phyloP scores from a whole-genome alignment of 1,140 invertebrate genomes.

The Drosophila nigromelanica region DNA sequence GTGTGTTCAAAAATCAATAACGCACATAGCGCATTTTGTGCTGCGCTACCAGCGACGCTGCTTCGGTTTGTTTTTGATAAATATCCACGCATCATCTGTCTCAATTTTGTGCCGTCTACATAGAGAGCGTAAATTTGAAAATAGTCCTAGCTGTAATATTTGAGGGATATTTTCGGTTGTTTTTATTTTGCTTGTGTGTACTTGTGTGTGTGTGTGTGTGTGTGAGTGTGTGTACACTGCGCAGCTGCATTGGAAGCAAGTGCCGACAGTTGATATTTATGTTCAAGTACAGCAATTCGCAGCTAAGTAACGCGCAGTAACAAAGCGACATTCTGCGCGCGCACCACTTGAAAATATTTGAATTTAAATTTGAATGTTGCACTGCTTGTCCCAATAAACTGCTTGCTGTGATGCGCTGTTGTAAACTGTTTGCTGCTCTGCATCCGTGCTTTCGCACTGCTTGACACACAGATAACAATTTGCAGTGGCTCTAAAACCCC shows the following conservation, averaged over 20 bases:
- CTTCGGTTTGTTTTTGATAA: slow-evolving; percentile 59
- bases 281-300: slow-evolving; percentile 61
- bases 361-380: neutral
- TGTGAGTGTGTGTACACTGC: slow-evolving; percentile 4
- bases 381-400: neutral
- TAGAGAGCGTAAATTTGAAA: slow-evolving; percentile 26
- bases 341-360: neutral
- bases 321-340: neutral
- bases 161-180: slow-evolving; percentile 32
- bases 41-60: slow-evolving; percentile 31
- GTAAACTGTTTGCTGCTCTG: neutral
- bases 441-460: neutral
- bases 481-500: neutral
- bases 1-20: slow-evolving; percentile 67
- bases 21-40: slow-evolving; percentile 48
- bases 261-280: slow-evolving; percentile 27
- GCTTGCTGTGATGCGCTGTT: neutral
- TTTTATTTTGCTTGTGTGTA: neutral
- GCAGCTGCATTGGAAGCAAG: slow-evolving; percentile 42
- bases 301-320: neutral
- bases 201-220: neutral
- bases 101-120: slow-evolving; percentile 15
- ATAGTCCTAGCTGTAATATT: slow-evolving; percentile 32
- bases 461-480: neutral
- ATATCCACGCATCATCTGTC: slow-evolving; percentile 32